Evolutionary conservation across 1,140 invertebrate species (phyloP).

Genomic region (Vanessa atalanta): DNA sequence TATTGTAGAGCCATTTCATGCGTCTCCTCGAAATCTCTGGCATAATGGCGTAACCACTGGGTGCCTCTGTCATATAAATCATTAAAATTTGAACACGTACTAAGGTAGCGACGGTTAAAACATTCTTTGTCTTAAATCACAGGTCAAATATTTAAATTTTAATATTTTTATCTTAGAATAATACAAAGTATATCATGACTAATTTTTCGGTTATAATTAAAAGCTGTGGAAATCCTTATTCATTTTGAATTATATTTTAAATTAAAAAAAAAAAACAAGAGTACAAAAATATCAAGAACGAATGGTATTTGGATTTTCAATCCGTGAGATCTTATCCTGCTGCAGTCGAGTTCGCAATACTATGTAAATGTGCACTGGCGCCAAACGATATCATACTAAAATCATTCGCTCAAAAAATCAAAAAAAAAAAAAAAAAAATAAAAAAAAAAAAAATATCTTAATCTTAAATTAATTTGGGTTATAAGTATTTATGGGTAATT

Average conservation of each 20-base stretch:
- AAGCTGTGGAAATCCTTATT: neutral
- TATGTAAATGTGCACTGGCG: constrained; percentile 52
- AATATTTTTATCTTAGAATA: too few species aligned
- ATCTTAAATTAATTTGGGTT: neutral
- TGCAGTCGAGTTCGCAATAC: constrained; percentile 24
- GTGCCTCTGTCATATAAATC: constrained; percentile 54
- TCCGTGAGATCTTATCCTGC: constrained; percentile 13
- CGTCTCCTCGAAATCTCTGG: constrained; percentile 50
- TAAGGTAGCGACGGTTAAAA: constrained; percentile 37
- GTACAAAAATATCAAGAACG: constrained; percentile 2
- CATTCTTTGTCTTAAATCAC: neutral
- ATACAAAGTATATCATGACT: too few species aligned
- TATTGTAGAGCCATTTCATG: constrained; percentile 55
- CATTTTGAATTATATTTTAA: neutral
- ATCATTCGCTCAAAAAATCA: constrained; percentile 29
- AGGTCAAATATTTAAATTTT: neutral
- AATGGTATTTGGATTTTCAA: constrained; percentile 9
- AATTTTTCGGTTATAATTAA: too few species aligned
- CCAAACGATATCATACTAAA: constrained; percentile 45
- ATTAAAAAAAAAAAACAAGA: neutral
- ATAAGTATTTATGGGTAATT: too few species aligned
- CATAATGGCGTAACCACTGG: constrained; percentile 38
- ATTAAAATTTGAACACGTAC: constrained; percentile 63
- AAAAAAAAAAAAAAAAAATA: neutral
- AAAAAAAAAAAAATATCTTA: neutral